Base-by-base conservation (phyloP, 1,140 invertebrate species). In the Lineus longissimus region DNA sequence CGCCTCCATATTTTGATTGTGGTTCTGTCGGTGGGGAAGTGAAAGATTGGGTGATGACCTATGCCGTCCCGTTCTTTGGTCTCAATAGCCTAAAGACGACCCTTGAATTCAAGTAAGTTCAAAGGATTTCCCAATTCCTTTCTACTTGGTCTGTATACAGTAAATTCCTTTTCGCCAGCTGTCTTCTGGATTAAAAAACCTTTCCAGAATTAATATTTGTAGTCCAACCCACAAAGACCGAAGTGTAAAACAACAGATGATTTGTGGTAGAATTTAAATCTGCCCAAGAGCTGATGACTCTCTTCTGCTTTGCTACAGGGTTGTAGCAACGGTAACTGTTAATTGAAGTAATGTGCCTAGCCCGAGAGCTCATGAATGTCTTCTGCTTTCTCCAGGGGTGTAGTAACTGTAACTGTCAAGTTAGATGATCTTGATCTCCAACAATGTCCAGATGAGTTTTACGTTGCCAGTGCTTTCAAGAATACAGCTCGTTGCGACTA, bases 1-100 rank as follows among this genome's bases (percentile, higher is more conserved):
- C 91, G 45, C 83, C 88, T 70, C 95, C 96, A 2, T 93, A 93
- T 75, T 98, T 91, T 79, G 94, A 97, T 84, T 98, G 96, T 84
- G 85, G 33, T 15, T 4, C 33, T 36, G 6, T 7, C 33, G 27
- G 91, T 72, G 94, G 93, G 41, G 91, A 80, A 6, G 71, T 82
- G 30, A 91, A 93, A 72, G 93, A 93, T 83, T 98, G 95, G 96
- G 86, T 97, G 67, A 87, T 98, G 66, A 94, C 92, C 41, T 98
- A 97, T 85, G 90, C 92, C 57, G 89, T 89, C 59, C 95, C 95
- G 59, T 98, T 98, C 87, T 99, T 99, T 81, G 95, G 95, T 59
- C 94, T 91, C 89, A 94, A 97, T 79, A 91, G 88, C 77, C 86
- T 98, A 55, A 92, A 91, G 54, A 73, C 73, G 13, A 69, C 63